Evolutionary conservation across 2,113 vertebrate species (phyloP).

Genomic region (Prunella himalayana): DNA sequence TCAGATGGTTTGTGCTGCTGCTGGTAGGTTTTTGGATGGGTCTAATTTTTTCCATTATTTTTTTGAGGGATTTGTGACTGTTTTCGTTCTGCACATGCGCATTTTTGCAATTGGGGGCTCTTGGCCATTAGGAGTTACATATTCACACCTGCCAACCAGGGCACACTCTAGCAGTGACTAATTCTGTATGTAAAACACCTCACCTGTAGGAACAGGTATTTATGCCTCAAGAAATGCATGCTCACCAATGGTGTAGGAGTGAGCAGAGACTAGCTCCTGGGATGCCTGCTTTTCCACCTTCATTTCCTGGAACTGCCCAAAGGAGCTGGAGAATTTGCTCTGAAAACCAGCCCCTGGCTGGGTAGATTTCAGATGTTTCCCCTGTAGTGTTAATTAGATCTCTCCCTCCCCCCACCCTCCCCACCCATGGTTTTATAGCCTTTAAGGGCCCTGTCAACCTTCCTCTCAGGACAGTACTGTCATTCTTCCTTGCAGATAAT

Average conservation of each 20-base stretch:
- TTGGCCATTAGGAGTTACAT: neutral
- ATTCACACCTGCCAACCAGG: neutral
- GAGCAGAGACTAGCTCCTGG: neutral
- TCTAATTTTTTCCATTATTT: neutral
- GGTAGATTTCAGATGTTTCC: neutral
- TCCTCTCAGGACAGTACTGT: neutral
- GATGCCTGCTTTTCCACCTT: neutral
- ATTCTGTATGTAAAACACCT: neutral
- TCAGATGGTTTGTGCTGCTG: neutral
- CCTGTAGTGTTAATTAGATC: neutral
- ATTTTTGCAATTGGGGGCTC: neutral
- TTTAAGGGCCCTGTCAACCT: neutral
- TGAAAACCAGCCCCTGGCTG: neutral
- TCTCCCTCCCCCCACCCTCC: fast-evolving
- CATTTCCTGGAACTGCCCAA: neutral
- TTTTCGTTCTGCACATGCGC: neutral
- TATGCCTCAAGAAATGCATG: neutral
- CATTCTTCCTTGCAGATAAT: constrained; percentile 82
- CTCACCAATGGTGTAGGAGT: neutral
- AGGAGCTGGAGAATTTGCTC: neutral
- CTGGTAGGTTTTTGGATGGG: neutral
- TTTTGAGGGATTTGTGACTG: neutral
- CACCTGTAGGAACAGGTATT: neutral
- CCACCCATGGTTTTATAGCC: neutral
- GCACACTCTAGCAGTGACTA: neutral